phyloP scores from a whole-genome alignment of 2,797 vertebrate species.

The Amniataba percoides region DNA sequence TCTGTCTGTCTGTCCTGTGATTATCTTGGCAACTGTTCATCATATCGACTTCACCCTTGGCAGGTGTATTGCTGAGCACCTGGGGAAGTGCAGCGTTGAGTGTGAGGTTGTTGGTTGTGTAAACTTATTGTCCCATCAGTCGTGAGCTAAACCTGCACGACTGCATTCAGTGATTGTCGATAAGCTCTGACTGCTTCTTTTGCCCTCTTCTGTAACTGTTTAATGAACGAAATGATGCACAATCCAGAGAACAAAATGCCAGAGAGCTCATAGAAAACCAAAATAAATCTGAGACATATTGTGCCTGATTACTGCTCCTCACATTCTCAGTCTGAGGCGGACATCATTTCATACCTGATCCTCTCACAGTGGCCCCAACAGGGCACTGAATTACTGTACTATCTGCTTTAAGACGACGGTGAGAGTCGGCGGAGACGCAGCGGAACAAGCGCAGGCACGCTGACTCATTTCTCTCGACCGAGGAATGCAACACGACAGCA shows the following conservation, averaged over 20 bases:
- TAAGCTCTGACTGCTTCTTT: no score
- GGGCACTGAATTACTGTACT: background rate
- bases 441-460: constrained; percentile 13
- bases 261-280: no score
- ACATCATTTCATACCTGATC: background rate
- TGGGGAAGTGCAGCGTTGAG: no score
- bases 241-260: background rate
- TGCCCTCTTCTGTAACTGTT: no score
- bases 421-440: background rate
- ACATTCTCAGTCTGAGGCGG: background rate
- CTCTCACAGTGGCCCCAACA: background rate
- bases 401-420: background rate
- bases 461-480: background rate
- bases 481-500: constrained; percentile 9
- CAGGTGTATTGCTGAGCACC: no score
- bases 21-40: no score
- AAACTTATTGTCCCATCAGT: background rate
- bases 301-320: background rate
- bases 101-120: no score
- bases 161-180: no score
- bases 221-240: no score
- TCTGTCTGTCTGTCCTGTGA: no score
- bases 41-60: no score
- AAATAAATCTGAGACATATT: no score
- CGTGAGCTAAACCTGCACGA: background rate